Evolutionary conservation across 2,113 vertebrate genomes (phyloP), one percentile per base, ranked within the genome.

Genomic region (Stomatorhinus ivindoensis): DNA sequence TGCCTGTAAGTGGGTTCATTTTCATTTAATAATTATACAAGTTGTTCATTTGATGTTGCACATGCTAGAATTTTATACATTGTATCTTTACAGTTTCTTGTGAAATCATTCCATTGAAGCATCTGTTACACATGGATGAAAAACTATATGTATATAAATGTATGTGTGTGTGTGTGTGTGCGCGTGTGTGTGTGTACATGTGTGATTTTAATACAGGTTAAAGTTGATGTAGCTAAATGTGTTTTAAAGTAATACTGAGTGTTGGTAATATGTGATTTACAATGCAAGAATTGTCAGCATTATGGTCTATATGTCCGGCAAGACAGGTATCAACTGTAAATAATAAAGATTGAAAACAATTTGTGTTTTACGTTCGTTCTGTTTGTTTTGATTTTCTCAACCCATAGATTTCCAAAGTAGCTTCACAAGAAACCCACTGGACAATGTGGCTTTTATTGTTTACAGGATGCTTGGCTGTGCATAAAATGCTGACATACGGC

Each of bases 21-120:
- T 92, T 93, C 90, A 91, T 94, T 95, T 89, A 93, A 80, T 95
- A 95, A 95, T 89, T 58, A 93, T 91, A 89, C 90, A 91, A 91
- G 91, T 90, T 91, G 89, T 94, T 94, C 90, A 91, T 93, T 95
- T 95, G 84, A 92, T 51, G 91, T 95, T 95, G 95, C 95, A 92
- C 92, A 92, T 93, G 94, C 96, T 93, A 93, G 91, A 92, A 92
- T 95, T 96, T 96, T 97, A 95, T 96, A 97, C 94, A 95, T 96
- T 93, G 95, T 96, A 94, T 93, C 95, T 96, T 96, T 95, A 94
- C 94, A 96, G 95, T 96, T 96, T 93, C 95, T 95, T 90, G 95
- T 96, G 94, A 96, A 94, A 95, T 95, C 94, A 95, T 96, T 96
- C 95, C 95, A 95, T 95, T 96, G 92, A 93, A 92, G 91, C 93